Percentiles rank a stretch among this genome's conserved stretches.
Evolutionary conservation across 1,140 invertebrate genomes (phyloP).

Genomic region (Cardiocondyla obscurior): DNA sequence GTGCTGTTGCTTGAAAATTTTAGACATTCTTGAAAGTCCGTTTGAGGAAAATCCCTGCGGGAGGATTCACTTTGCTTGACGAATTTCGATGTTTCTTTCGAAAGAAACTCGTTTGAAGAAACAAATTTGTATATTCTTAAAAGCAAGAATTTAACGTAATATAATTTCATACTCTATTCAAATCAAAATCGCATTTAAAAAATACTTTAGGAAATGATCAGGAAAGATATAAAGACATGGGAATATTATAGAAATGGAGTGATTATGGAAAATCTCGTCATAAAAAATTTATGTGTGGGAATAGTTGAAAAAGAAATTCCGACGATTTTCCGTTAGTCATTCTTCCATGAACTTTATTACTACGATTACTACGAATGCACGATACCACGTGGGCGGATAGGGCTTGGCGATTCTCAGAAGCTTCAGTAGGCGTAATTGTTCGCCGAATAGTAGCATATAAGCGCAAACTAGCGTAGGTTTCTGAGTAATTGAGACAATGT

Average conservation of each 20-base stretch:
- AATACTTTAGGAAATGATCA: not conserved
- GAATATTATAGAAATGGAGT: not conserved
- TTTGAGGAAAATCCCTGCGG: not conserved
- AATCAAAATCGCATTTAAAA: not conserved
- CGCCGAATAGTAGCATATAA: not conserved
- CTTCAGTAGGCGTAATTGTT: constrained; percentile 8
- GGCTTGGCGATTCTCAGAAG: constrained; percentile 15
- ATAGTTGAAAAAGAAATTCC: not conserved
- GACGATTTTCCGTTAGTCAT: not conserved
- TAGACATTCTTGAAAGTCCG: constrained; percentile 38
- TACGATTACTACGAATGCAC: constrained; percentile 23
- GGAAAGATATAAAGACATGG: not conserved
- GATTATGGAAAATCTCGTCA: not conserved
- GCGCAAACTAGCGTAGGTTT: not conserved
- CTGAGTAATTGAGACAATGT: constrained; percentile 55
- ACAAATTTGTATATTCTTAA: not conserved
- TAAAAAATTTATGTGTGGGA: not conserved
- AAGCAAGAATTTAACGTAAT: not conserved
- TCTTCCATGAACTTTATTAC: not conserved
- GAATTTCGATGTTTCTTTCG: not conserved
- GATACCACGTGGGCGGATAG: constrained; percentile 8
- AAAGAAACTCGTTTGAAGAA: not conserved
- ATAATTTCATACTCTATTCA: not conserved
- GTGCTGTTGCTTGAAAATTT: constrained; percentile 43
- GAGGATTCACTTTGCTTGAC: constrained; percentile 26